Evolutionary conservation across 1,140 invertebrate genomes (phyloP).

Genomic region (Cherax quadricarinatus): DNA sequence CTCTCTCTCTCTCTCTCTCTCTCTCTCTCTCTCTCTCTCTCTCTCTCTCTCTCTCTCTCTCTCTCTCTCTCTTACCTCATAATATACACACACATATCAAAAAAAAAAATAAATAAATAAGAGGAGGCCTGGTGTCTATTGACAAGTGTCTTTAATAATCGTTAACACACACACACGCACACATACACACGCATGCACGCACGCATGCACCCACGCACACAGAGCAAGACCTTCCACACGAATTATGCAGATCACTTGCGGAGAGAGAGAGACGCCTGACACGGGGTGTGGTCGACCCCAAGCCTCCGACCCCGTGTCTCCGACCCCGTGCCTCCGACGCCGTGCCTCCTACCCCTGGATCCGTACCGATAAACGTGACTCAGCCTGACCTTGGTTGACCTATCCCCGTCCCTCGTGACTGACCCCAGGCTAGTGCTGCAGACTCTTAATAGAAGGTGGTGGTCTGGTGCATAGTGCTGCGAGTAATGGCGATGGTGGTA

Average conservation of each 20-base stretch:
- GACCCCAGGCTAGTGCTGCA: background rate
- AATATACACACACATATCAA: too few relatives aligned
- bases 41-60: too few relatives aligned
- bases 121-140: too few relatives aligned
- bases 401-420: background rate
- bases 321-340: background rate
- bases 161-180: background rate
- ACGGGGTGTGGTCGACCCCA: slow-evolving; percentile 29
- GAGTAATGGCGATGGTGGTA: too few relatives aligned
- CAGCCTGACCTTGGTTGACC: slow-evolving; percentile 1
- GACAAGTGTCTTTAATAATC: too few relatives aligned
- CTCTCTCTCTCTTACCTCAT: too few relatives aligned
- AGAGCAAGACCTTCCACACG: slow-evolving; percentile 17
- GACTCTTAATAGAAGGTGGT: too few relatives aligned
- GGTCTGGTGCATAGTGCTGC: too few relatives aligned
- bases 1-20: too few relatives aligned
- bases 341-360: background rate
- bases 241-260: slow-evolving; percentile 14
- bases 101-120: too few relatives aligned
- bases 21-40: too few relatives aligned
- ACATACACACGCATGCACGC: background rate
- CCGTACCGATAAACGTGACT: slow-evolving; percentile 6
- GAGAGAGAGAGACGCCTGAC: background rate
- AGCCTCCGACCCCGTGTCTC: background rate
- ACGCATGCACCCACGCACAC: background rate